phyloP scores from a whole-genome alignment of 2,888 invertebrate species.

The Invenusta paracnida region DNA sequence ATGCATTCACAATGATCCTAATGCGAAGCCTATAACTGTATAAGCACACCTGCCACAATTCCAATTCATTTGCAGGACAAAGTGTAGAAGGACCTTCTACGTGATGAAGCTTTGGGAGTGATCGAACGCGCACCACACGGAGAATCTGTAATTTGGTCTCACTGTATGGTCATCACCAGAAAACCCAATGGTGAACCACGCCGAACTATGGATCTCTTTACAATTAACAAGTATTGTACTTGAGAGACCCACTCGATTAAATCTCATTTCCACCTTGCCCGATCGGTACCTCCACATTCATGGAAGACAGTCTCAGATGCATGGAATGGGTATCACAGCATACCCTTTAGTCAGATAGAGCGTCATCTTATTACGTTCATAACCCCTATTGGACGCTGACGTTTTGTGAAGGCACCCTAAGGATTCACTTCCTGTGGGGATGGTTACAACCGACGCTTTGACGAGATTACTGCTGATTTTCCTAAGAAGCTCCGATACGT shows the following conservation, averaged over 20 bases:
- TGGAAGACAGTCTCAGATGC: background rate
- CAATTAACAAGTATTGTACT: too few relatives aligned
- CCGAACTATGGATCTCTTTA: background rate
- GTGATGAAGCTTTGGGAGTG: background rate
- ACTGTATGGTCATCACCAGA: background rate
- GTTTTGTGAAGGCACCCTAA: too few relatives aligned
- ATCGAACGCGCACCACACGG: background rate
- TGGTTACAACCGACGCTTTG: constrained; percentile 46
- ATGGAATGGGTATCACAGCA: background rate
- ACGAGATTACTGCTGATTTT: constrained; percentile 44
- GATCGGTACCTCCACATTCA: too few relatives aligned
- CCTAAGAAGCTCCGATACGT: constrained; percentile 45
- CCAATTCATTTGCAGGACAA: background rate
- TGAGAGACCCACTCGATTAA: background rate
- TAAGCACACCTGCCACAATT: too few relatives aligned
- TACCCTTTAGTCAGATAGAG: too few relatives aligned
- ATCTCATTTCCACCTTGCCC: background rate
- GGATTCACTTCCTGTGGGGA: too few relatives aligned
- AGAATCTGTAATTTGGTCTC: background rate
- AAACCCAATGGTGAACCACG: background rate
- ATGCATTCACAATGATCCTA: too few relatives aligned
- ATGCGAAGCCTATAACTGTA: too few relatives aligned
- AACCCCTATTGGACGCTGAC: too few relatives aligned
- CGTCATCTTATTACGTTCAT: too few relatives aligned
- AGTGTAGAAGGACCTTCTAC: background rate